Evolutionary conservation across 2,888 invertebrate species (phyloP), one percentile per base, ranked within the genome.

Genomic region (Agrotis ipsilon): DNA sequence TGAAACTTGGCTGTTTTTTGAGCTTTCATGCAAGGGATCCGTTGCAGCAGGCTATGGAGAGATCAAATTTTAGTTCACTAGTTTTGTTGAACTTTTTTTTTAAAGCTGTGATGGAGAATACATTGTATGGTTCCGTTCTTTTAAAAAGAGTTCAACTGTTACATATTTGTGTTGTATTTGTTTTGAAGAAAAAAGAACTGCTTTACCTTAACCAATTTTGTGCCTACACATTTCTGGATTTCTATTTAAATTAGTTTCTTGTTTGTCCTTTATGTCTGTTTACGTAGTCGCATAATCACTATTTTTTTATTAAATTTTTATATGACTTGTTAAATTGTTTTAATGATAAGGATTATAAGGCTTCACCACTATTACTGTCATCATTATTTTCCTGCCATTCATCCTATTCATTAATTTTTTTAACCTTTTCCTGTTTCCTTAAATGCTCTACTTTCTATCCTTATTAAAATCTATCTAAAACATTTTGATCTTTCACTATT

Each of bases 1-100:
- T 77, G 59, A 72, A 79, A 82, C 71, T 82, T 78, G 19, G 18
- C 21, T 51, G 61, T 75, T 85, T 84, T 84, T 86, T 74, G 64
- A 73, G 63, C 57, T 60, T 45, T 54, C 43, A 64, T 51, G 52
- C 66, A 39, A n/a, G 27, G 39, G 27, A 80, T 70, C 52, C 48
- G 45, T 27, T 72, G 61, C 52, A 80, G 39, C 51, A 27, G 14
- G 27, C 18, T 61, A 46, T 68, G 13, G 11, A n/a, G 48, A 52
- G 6, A 5, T 19, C 1, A 49, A 57, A 21, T 48, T 58, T 48
- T 19, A 45, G 49, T 63, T 32, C 24, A 32, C 14, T 55, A 18
- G 43, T 32, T 58, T 54, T 16, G 13, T 6, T 39, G 1, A 46
- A 18, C 13, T 21, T 32, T 68, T 2, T 51, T 52, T 18, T 19